phyloP scores from a whole-genome alignment of 2,113 vertebrate species.

The Poecile atricapillus region DNA sequence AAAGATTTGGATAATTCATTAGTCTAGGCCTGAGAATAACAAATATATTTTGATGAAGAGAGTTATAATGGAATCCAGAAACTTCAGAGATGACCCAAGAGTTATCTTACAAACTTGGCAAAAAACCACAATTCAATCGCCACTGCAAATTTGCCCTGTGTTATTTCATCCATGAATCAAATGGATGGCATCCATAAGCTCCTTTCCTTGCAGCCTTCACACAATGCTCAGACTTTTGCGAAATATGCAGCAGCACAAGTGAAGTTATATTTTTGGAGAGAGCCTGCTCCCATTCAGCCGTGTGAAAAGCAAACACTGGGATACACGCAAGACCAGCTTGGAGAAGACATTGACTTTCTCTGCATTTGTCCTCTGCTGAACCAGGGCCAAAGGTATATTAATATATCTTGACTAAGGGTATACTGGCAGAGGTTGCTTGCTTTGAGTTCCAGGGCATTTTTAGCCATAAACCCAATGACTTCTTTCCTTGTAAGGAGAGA shows the following conservation, averaged over 20 bases:
- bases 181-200: not conserved
- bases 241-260: not conserved
- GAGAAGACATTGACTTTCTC: not conserved
- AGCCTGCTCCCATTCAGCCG: not conserved
- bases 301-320: not conserved
- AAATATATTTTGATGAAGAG: not conserved
- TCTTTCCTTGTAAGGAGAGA: not conserved
- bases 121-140: not conserved
- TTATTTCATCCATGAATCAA: not conserved
- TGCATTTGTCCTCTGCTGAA: not conserved
- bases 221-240: not conserved
- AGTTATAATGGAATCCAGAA: not conserved
- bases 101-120: not conserved
- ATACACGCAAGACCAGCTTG: not conserved
- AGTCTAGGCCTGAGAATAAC: not conserved
- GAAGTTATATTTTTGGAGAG: not conserved
- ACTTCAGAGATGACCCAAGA: not conserved
- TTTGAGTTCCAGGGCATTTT: not conserved
- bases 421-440: not conserved
- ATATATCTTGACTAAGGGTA: not conserved
- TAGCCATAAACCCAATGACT: not conserved
- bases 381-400: not conserved
- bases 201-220: not conserved
- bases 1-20: slow-evolving; percentile 46
- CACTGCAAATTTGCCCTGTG: not conserved